Evolutionary conservation across 2,888 invertebrate genomes (phyloP), one percentile per base, ranked within the genome.

Genomic region (Dermolepida albohirtum): DNA sequence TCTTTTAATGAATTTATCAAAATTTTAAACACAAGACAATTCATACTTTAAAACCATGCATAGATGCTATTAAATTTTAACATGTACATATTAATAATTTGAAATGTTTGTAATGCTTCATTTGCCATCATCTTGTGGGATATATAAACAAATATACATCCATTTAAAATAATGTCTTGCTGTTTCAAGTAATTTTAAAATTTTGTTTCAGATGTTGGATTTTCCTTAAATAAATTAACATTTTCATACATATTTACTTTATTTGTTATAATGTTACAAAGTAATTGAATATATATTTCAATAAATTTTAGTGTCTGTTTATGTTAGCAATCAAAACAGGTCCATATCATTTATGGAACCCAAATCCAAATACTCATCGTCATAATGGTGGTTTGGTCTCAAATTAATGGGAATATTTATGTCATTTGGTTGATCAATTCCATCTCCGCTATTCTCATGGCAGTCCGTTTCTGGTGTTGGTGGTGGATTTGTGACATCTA

Each of bases 401-500:
- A 66, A 72, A n/a, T 71, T 64, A 34, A 50, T 43, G 11, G 63
- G 22, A 44, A 57, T 59, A 40, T 29, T 63, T 22, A 27, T 27
- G 40, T 57, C 64, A 16, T 54, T 49, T 11, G 65, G 65, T 40
- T 49, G 64, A 17, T 81, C 80, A 77, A 80, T 80, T 12, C 79
- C 81, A 72, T 90, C 91, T 66, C 89, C 89, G 72, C 89, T 90
- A 76, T 88, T 85, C 68, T 88, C 88, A 2, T 84, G 81, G 12
- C 89, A 89, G 80, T 91, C 91, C 0, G 91, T 92, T 39, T 90
- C 93, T 0, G 93, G 93, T 27, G 93, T 93, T 5, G 93, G 93
- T 10, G 93, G 93, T 51, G 93, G 93, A 84, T 93, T 93, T 1
- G 88, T 89, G 40, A 87, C 86, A 57, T 86, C 86, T 29, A 80